Base-by-base conservation (phyloP, 1,140 invertebrate species). In the Thaumetopoea pityocampa region DNA sequence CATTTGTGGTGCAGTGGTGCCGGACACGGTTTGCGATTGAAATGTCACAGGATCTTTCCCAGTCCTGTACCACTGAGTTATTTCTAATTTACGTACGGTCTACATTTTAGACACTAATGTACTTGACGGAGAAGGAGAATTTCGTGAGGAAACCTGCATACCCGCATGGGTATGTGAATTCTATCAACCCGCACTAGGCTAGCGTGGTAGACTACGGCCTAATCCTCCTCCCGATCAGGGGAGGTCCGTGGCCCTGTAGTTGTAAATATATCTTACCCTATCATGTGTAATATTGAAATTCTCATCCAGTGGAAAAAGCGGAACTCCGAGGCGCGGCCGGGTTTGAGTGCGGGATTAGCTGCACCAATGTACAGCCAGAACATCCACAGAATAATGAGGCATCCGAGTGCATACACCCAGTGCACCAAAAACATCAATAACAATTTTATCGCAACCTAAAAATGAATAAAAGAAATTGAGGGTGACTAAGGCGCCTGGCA, bases 291-390 rank as follows among this genome's bases (percentile, higher is more conserved):
- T 34, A 94, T 83, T 0, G 89, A 86, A 58, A 89, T 90, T 81
- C 92, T 94, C 0, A 96, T 63, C 94, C 95, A 97, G 24, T 89
- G 89, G 53, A 94, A 92, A 47, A 97, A 92, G 55, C 91, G 91
- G 72, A 97, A 97, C 79, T 97, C 94, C 0, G 93, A 90, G 11
- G 96, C 94, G 4, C 93, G 85, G 49, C 96, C 97, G 9, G 96
- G 95, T 73, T 96, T 96, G 4, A 97, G 94, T 3, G 96, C 96
- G 3, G 97, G 96, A 86, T 96, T 98, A 3, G 94, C 94, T 22
- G 94, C 92, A 5, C 96, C 95, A 37, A 98, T 95, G 69, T 98
- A 98, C 58, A 96, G 89, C 91, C 96, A 98, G 24, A 98, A 88
- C 14, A 96, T 78, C 70, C 96, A 92, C 42, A 96, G 89, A 4